Conservation (phyloP, 2,888 invertebrate genomes). For the Alviniconcha strummeri region DNA sequence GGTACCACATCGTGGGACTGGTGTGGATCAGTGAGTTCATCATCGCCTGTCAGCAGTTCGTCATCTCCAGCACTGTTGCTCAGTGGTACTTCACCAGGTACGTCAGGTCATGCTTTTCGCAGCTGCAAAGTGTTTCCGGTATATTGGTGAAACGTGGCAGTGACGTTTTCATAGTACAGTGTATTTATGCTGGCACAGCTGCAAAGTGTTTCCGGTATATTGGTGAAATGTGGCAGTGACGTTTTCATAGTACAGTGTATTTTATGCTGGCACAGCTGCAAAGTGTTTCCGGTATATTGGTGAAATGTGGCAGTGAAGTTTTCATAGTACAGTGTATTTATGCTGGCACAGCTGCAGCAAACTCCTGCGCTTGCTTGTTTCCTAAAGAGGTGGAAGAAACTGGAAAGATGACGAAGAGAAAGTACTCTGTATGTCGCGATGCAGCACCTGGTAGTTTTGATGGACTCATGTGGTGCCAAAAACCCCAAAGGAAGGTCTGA, state of each 20-base stretch:
- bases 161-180: not conserved
- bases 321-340: not conserved
- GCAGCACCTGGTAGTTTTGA: not conserved
- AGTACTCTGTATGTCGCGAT: not conserved
- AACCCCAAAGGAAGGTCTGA: not conserved
- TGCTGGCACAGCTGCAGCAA: not conserved
- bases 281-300: not conserved
- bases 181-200: not conserved
- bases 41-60: slow-evolving; percentile 94
- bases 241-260: not conserved
- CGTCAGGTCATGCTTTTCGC: slow-evolving; percentile 37
- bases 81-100: slow-evolving; percentile 93
- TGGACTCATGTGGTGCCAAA: too few species aligned
- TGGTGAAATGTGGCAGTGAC: not conserved
- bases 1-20: slow-evolving; percentile 91
- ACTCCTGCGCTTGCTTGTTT: not conserved
- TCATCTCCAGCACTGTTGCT: slow-evolving; percentile 93
- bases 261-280: not conserved
- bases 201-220: not conserved
- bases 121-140: not conserved
- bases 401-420: not conserved
- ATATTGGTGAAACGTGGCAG: not conserved
- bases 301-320: not conserved
- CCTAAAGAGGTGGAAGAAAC: too few species aligned
- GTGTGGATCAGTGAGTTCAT: slow-evolving; percentile 97